phyloP scores from a whole-genome alignment of 2,113 vertebrate genomes.

The Calidris pygmaea region DNA sequence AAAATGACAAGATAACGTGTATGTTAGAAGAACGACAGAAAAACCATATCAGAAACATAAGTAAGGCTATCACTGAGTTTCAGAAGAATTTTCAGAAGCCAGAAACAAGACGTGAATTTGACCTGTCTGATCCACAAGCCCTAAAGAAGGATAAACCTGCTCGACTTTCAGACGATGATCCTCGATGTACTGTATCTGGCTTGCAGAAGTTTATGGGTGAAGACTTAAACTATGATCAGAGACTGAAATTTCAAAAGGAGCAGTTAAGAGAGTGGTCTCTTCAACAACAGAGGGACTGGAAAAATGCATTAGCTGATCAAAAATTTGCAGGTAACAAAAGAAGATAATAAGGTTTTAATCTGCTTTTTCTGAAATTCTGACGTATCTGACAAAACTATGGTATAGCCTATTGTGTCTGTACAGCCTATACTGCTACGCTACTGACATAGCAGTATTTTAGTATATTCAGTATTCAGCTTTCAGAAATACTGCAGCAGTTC shows the following conservation, averaged over 20 bases:
- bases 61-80: conserved; percentile 72
- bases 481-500: background rate
- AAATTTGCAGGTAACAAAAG: conserved; percentile 72
- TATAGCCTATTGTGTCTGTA: background rate
- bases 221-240: conserved; percentile 71
- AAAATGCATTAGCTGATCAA: conserved; percentile 59
- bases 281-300: conserved; percentile 81
- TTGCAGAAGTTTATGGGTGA: conserved; percentile 86
- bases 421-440: too few species aligned
- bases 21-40: conserved; percentile 72
- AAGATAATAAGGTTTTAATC: background rate
- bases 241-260: conserved; percentile 81
- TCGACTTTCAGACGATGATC: conserved; percentile 61
- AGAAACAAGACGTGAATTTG: conserved; percentile 76
- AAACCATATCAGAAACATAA: conserved; percentile 62
- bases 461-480: background rate
- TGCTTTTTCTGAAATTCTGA: background rate
- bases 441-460: background rate
- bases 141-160: conserved; percentile 73
- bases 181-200: conserved; percentile 71
- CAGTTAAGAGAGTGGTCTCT: conserved; percentile 85
- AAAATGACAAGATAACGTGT: conserved; percentile 68
- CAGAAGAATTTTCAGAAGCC: conserved; percentile 78
- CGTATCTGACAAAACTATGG: background rate
- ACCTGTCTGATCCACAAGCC: conserved; percentile 77